These are phyloP conservation scores for Girardia tigrina DNA, from an alignment of 2,888 invertebrate genomes.

Conservation along the genomic window DNA sequence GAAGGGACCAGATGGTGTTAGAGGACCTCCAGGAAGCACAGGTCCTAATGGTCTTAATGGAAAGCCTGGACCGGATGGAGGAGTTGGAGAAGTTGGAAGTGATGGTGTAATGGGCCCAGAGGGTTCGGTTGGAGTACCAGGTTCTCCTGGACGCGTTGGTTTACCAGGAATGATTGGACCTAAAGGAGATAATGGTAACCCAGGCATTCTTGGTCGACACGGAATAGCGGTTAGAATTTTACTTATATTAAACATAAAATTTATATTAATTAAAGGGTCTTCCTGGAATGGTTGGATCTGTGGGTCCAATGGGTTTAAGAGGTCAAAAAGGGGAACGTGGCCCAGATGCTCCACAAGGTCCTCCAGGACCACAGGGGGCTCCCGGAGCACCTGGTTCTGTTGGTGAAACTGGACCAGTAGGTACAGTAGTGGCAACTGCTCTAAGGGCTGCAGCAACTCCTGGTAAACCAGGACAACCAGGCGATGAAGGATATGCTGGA, in stretches of 20 bases:
- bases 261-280: not conserved
- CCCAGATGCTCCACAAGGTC: not conserved
- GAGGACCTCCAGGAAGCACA: slow-evolving; percentile 33
- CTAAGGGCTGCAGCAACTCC: slow-evolving; percentile 27
- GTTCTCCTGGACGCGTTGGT: not conserved
- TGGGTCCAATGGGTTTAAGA: slow-evolving; percentile 29
- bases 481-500: not conserved
- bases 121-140: not conserved
- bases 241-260: too few species aligned
- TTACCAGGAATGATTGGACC: not conserved
- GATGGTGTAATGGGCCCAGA: not conserved
- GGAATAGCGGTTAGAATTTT: not conserved
- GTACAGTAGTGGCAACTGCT: not conserved
- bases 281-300: slow-evolving; percentile 25
- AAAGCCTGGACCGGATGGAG: not conserved
- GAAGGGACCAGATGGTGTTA: slow-evolving; percentile 27
- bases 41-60: slow-evolving; percentile 31
- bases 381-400: not conserved
- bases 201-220: not conserved
- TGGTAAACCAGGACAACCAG: not conserved
- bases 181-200: not conserved
- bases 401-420: slow-evolving; percentile 1
- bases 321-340: slow-evolving; percentile 31
- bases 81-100: not conserved
- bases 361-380: not conserved